Evolutionary conservation across 1,140 invertebrate genomes (phyloP), one percentile per base, ranked within the genome.

Genomic region (Eurytemora carolleeae): DNA sequence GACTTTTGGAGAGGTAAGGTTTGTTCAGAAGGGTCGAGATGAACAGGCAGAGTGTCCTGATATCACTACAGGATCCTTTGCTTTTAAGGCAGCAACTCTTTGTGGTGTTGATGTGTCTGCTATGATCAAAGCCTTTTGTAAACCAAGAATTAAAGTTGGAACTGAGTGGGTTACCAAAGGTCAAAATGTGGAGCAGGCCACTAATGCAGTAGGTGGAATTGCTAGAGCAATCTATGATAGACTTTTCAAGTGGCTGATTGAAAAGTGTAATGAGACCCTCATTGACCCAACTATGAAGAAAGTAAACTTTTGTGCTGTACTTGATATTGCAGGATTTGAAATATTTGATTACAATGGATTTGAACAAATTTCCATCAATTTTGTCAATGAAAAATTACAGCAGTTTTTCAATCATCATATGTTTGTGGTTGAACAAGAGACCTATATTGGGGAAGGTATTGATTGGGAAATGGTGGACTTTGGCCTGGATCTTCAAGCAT

Each of bases 271-370:
- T 84, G 89, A 93, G 74, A 96, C 92, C 68, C 79, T 97, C 74
- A 62, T 62, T 57, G 92, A 96, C 78, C 95, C 91, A 69, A 90
- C 95, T 76, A 88, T 92, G 74, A 95, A 95, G 79, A 85, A 91
- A 75, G 87, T 90, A 75, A 87, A 90, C 78, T 96, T 96, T 80
- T 96, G 96, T 76, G 88, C 95, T 89, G 95, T 98, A 77, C 82
- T 98, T 80, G 95, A 98, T 89, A 98, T 98, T 81, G 94, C 94
- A 77, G 94, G 94, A 81, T 98, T 98, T 77, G 95, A 98, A 79
- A 98, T 98, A 79, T 98, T 98, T 82, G 94, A 96, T 17, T 62
- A 62, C 60, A 75, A 62, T n/a, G 75, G 76, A 52, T 81, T 80
- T 68, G 78, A 80, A 70, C 78, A 80, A 67, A 66, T 80, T 54